phyloP scores from a whole-genome alignment of 2,113 vertebrate genomes.

The Eclectus roratus region DNA sequence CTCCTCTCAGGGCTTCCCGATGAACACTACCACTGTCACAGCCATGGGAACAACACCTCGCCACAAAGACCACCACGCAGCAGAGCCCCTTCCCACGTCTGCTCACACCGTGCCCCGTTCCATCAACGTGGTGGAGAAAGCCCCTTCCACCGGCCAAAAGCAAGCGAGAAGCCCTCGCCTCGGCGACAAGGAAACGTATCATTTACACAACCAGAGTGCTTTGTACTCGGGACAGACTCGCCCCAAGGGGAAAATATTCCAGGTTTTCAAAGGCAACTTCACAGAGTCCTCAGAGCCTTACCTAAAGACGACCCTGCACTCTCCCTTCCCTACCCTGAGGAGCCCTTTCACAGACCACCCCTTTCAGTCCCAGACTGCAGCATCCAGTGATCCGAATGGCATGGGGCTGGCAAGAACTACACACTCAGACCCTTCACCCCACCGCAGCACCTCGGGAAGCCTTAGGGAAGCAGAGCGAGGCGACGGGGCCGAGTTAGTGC shows the following conservation, averaged over 20 bases:
- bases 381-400: conserved; percentile 61
- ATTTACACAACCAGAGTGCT: conserved; percentile 65
- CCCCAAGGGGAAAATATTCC: conserved; percentile 66
- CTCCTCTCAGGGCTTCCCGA: conserved; percentile 72
- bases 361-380: conserved; percentile 22
- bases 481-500: background rate
- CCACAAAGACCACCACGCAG: conserved; percentile 15
- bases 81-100: conserved; percentile 18
- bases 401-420: conserved; percentile 68
- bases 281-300: conserved; percentile 65
- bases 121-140: conserved; percentile 13
- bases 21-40: conserved; percentile 74
- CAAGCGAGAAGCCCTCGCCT: background rate
- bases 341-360: conserved; percentile 65
- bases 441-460: conserved; percentile 5
- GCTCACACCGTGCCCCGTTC: conserved; percentile 18
- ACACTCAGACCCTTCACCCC: conserved; percentile 24
- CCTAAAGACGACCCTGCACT: conserved; percentile 60
- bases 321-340: conserved; percentile 52
- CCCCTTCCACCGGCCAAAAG: background rate
- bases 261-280: conserved; percentile 74
- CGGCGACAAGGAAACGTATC: conserved; percentile 58
- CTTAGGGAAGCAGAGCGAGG: conserved; percentile 58
- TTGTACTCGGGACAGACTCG: conserved; percentile 68
- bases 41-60: conserved; percentile 67